phyloP scores from a whole-genome alignment of 2,797 vertebrate species.

The Enteromius anoplus region DNA sequence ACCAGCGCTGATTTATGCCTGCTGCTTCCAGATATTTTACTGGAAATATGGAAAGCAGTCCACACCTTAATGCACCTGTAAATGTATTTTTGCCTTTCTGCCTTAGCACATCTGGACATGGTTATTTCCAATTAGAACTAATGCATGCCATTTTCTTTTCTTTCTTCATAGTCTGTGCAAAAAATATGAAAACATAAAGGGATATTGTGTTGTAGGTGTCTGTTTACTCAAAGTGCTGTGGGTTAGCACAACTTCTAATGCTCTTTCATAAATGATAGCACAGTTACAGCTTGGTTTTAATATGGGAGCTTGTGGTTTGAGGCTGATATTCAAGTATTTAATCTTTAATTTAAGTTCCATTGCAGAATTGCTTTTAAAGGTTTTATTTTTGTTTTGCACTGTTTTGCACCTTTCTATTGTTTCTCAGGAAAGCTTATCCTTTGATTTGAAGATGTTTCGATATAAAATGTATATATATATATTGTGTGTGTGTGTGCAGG shows the following conservation, averaged over 20 bases:
- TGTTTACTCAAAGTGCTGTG: background rate
- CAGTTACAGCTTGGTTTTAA: background rate
- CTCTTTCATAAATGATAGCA: background rate
- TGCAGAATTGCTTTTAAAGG: conserved; percentile 9
- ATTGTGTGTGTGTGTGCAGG: no score
- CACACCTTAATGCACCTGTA: conserved; percentile 18
- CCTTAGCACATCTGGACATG: background rate
- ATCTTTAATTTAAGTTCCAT: background rate
- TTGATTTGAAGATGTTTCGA: no score
- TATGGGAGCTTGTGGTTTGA: background rate
- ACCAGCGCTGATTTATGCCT: background rate
- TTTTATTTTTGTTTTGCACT: background rate
- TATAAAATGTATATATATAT: no score
- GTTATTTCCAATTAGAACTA: background rate
- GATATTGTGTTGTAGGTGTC: background rate
- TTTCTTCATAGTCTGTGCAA: background rate
- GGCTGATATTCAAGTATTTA: background rate
- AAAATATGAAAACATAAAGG: background rate
- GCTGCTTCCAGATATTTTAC: background rate
- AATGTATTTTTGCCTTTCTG: background rate
- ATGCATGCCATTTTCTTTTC: background rate
- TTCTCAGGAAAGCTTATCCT: no score
- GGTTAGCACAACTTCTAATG: background rate
- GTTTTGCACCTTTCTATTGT: no score
- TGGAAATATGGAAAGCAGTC: background rate